Conservation (phyloP, 1,140 invertebrate species). For the Pentalonia nigronervosa region DNA sequence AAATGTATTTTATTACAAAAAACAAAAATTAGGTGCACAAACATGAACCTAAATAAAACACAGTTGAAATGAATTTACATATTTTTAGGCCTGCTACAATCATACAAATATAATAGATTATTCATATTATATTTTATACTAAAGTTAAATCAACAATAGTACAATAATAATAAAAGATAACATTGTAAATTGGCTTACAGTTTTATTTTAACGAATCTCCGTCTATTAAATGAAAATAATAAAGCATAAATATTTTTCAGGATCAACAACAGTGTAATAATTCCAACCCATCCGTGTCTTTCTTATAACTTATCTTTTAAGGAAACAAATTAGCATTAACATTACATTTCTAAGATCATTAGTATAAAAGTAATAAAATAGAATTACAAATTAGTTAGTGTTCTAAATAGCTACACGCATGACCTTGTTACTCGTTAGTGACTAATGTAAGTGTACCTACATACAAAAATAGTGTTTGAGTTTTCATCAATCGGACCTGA, state of each 20-base stretch:
- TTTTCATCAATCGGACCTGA: not conserved
- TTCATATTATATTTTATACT: not conserved
- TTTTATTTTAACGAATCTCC: not conserved
- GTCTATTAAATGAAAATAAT: not conserved
- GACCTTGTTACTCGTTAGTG: not conserved
- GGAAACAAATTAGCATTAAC: not conserved
- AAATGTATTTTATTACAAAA: too few species aligned
- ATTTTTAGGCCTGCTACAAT: not conserved
- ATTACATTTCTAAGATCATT: not conserved
- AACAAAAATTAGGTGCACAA: not conserved
- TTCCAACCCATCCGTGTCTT: not conserved
- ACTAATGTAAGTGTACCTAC: not conserved
- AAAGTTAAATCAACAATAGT: not conserved
- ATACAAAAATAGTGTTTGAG: not conserved
- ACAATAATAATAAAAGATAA: not conserved
- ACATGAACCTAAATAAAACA: not conserved
- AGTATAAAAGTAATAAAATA: not conserved
- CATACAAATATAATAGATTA: not conserved
- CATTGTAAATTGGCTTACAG: not conserved
- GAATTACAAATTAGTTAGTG: not conserved
- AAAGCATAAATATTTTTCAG: not conserved
- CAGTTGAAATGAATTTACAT: not conserved
- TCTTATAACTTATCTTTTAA: not conserved
- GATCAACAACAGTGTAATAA: not conserved
- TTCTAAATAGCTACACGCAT: slow-evolving; percentile 25